A percentile compares a stretch with the other conserved stretches of the same genome.
phyloP scores from a whole-genome alignment of 1,140 invertebrate genomes.

The Oscheius sp. region DNA sequence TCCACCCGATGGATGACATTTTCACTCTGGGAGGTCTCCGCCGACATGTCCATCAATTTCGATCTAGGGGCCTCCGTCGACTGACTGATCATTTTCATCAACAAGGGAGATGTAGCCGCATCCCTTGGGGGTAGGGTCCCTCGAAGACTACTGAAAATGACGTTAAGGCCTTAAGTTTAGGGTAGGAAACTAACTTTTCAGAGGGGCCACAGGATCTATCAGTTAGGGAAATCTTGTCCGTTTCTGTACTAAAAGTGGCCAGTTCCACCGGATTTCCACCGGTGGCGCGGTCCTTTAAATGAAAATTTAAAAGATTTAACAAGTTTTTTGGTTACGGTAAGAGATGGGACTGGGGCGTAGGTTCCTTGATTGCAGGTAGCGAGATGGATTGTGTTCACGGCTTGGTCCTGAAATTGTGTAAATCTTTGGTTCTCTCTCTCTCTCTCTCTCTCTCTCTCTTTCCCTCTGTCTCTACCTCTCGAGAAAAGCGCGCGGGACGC shows the following conservation, averaged over 20 bases:
- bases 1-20: constrained; percentile 1
- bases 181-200: not conserved
- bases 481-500: too few relatives aligned
- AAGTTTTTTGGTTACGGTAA: too few relatives aligned
- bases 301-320: too few relatives aligned
- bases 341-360: not conserved
- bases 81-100: not conserved
- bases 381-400: not conserved
- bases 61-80: not conserved
- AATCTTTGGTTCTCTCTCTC: too few relatives aligned
- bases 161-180: not conserved
- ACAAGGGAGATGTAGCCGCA: not conserved
- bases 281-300: not conserved
- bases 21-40: not conserved
- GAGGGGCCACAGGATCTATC: not conserved
- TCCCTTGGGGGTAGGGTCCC: not conserved
- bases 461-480: too few relatives aligned
- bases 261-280: not conserved
- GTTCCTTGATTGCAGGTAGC: not conserved
- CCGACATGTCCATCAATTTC: constrained; percentile 4
- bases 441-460: too few relatives aligned
- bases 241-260: not conserved
- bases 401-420: not conserved
- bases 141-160: not conserved
- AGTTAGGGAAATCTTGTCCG: too few relatives aligned